A percentile compares a stretch with the other conserved stretches of the same genome.
phyloP scores from a whole-genome alignment of 2,797 vertebrate genomes.

The Myotis myotis region DNA sequence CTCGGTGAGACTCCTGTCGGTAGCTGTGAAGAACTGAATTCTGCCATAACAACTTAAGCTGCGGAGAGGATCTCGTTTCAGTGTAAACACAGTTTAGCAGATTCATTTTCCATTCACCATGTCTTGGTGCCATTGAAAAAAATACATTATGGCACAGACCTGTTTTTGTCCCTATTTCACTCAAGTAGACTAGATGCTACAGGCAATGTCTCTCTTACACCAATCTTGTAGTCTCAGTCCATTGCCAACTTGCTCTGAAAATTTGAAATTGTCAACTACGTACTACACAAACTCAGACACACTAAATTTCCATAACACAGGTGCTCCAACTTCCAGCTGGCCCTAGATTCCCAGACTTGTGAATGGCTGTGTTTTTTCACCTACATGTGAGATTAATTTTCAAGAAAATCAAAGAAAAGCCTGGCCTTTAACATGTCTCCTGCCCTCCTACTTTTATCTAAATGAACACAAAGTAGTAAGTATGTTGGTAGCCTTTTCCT shows the following conservation, averaged over 20 bases:
- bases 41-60: background rate
- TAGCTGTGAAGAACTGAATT: background rate
- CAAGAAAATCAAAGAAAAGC: background rate
- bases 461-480: background rate
- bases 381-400: background rate
- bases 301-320: background rate
- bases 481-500: background rate
- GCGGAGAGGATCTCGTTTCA: background rate
- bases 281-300: conserved; percentile 59
- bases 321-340: conserved; percentile 42
- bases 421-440: conserved; percentile 12
- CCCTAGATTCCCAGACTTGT: conserved; percentile 49
- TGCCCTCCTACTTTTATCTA: background rate
- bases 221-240: conserved; percentile 66
- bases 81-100: no score
- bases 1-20: background rate
- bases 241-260: conserved; percentile 80
- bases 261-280: conserved; percentile 66
- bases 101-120: background rate
- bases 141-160: background rate
- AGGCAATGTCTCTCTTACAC: conserved; percentile 42
- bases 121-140: background rate
- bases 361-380: conserved; percentile 19
- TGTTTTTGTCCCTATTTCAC: conserved; percentile 61
- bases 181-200: conserved; percentile 49